Conservation (phyloP, 2,888 invertebrate species). For the Heteropelma amictum region DNA sequence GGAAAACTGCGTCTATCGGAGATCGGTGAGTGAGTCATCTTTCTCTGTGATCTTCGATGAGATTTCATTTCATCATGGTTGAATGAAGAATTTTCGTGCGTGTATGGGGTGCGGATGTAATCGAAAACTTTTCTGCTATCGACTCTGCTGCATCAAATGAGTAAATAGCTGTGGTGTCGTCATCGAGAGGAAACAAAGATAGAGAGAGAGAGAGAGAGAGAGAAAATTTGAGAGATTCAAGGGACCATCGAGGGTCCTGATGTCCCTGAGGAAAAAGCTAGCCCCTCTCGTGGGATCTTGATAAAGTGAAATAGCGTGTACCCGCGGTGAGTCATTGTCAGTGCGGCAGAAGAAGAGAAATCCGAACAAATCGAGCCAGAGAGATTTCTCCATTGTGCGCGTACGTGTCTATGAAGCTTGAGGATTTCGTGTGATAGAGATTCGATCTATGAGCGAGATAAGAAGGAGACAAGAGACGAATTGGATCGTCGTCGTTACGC, state of each 20-base stretch:
- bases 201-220: background rate
- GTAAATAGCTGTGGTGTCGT: conserved; percentile 15
- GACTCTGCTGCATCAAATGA: conserved; percentile 1
- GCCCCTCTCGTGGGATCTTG: conserved; percentile 55
- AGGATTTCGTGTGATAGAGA: conserved; percentile 42
- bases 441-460: conserved; percentile 53
- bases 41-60: conserved; percentile 28
- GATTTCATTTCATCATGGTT: conserved; percentile 36
- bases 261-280: conserved; percentile 47
- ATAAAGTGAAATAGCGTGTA: conserved; percentile 60
- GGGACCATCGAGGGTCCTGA: conserved; percentile 49
- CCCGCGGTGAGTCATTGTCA: conserved; percentile 57
- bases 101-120: background rate
- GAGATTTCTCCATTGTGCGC: conserved; percentile 38
- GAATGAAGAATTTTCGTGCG: conserved; percentile 24
- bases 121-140: conserved; percentile 38
- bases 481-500: conserved; percentile 27
- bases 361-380: conserved; percentile 38
- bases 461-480: conserved; percentile 30
- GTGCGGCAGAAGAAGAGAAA: conserved; percentile 46
- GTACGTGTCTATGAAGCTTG: background rate
- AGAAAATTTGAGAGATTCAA: conserved; percentile 30
- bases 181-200: conserved; percentile 7
- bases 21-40: conserved; percentile 28
- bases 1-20: conserved; percentile 31